Evolutionary conservation across 1,140 invertebrate genomes (phyloP).

Genomic region (Brachionus plicatilis): DNA sequence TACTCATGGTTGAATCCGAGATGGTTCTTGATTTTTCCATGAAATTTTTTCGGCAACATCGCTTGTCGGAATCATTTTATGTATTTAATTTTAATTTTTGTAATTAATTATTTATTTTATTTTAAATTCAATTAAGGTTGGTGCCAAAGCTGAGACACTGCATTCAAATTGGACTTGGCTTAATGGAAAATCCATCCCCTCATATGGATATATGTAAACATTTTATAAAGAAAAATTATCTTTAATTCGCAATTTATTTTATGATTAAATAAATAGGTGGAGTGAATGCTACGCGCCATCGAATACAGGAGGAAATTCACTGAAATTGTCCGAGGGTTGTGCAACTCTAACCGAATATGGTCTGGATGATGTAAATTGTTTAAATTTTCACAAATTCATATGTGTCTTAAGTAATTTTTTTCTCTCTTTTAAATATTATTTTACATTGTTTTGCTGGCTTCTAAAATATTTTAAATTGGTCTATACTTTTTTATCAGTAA

Average conservation of each 20-base stretch:
- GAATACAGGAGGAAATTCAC: background rate
- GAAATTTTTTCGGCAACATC: background rate
- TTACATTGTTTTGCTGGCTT: no score
- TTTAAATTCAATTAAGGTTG: background rate
- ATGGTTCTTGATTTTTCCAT: background rate
- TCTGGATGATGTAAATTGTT: background rate
- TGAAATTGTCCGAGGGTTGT: background rate
- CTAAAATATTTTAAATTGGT: no score
- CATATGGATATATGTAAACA: background rate
- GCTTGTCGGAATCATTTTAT: background rate
- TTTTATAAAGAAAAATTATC: no score
- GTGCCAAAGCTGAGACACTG: background rate
- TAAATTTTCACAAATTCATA: no score
- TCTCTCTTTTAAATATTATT: no score
- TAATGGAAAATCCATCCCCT: background rate
- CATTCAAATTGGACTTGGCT: background rate
- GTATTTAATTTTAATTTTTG: background rate
- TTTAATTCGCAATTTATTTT: background rate
- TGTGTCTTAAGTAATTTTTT: no score
- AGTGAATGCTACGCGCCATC: background rate
- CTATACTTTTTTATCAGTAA: no score
- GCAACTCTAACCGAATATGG: background rate
- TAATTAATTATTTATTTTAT: background rate
- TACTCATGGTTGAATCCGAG: background rate
- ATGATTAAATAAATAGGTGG: background rate